A percentile compares a stretch with the other conserved stretches of the same genome.
Conservation (phyloP, 2,113 vertebrate genomes). For the Nycticryphes semicollaris region DNA sequence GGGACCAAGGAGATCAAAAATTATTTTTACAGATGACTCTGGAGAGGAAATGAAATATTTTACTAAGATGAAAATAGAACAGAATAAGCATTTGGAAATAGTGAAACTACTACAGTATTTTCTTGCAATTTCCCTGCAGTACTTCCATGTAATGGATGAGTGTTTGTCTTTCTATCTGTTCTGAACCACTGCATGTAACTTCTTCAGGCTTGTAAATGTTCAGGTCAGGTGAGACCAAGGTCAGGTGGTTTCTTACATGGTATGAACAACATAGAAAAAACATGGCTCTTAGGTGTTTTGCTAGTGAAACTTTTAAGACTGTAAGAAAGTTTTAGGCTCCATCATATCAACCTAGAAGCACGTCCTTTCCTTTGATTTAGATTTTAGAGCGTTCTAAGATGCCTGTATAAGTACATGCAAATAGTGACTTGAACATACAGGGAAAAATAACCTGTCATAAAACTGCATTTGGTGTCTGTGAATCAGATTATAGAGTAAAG, state of each 20-base stretch:
- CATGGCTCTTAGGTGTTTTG: background rate
- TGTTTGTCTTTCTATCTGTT: background rate
- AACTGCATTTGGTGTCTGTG: background rate
- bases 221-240: background rate
- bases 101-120: slow-evolving; percentile 13
- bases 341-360: background rate
- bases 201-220: background rate
- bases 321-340: background rate
- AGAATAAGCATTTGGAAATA: slow-evolving; percentile 26
- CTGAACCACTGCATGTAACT: background rate
- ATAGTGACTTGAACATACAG: background rate
- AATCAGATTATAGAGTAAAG: background rate
- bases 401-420: background rate
- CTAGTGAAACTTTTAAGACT: background rate
- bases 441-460: background rate
- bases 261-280: background rate
- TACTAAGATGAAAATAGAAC: slow-evolving; percentile 15
- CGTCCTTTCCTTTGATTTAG: background rate
- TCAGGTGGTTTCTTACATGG: background rate
- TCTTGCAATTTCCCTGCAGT: background rate
- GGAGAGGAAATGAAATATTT: slow-evolving; percentile 57
- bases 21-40: slow-evolving; percentile 28
- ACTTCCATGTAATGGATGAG: background rate
- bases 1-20: slow-evolving; percentile 42
- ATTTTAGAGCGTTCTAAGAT: background rate